phyloP scores from a whole-genome alignment of 2,113 vertebrate genomes.

The Pituophis catenifer region DNA sequence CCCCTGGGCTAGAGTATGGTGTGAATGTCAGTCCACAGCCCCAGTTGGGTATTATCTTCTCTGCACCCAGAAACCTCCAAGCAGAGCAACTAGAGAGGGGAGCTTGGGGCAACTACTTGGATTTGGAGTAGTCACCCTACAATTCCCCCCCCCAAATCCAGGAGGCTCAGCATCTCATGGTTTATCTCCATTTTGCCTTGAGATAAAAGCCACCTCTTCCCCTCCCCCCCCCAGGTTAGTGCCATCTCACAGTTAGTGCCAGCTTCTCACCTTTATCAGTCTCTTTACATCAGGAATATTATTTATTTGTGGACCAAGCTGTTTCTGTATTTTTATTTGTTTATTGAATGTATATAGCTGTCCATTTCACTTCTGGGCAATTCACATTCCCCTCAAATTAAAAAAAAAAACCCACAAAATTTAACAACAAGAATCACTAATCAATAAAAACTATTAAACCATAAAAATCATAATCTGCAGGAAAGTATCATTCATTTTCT shows the following conservation, averaged over 20 bases:
- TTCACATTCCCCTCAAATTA: background rate
- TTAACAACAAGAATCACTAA: background rate
- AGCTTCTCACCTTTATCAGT: background rate
- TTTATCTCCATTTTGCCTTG: background rate
- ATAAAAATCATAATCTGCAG: background rate
- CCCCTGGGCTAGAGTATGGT: background rate
- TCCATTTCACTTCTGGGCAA: background rate
- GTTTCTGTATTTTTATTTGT: background rate
- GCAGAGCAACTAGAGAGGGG: background rate
- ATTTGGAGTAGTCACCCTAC: background rate
- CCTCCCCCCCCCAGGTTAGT: background rate
- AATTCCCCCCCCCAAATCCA: background rate
- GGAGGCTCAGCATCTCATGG: background rate
- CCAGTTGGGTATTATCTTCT: background rate
- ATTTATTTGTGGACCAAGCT: background rate
- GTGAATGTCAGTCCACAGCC: background rate
- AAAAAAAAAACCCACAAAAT: background rate
- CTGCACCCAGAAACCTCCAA: background rate
- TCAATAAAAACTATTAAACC: background rate
- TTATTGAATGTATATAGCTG: background rate
- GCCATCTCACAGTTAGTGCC: background rate
- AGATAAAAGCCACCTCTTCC: background rate
- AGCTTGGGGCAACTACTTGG: background rate
- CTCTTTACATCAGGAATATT: background rate
- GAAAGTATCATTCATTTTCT: background rate